Conservation (phyloP, 2,888 invertebrate genomes). For the Leptothorax acervorum region DNA sequence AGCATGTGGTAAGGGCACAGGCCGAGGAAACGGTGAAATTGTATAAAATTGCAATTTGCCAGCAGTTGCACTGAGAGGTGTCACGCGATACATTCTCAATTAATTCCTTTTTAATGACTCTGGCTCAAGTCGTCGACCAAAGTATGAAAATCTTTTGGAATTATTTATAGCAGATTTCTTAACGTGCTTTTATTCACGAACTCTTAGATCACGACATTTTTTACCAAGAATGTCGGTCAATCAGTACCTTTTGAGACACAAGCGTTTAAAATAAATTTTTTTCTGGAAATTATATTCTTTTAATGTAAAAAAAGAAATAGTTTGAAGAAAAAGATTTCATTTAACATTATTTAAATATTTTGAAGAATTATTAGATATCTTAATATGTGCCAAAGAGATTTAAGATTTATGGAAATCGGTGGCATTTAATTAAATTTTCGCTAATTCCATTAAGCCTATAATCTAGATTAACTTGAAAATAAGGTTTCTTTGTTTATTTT, state of each 20-base stretch:
- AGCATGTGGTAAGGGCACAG: neutral
- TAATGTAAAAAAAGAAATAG: neutral
- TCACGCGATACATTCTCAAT: constrained; percentile 8
- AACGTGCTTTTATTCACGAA: neutral
- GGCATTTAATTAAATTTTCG: neutral
- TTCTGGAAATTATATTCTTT: neutral
- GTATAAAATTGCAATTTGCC: constrained; percentile 11
- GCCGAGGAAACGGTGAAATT: neutral
- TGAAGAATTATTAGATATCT: neutral
- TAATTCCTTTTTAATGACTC: constrained; percentile 13
- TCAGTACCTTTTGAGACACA: neutral
- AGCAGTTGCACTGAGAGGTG: neutral
- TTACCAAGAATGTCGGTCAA: neutral
- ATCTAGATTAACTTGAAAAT: neutral
- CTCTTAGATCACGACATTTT: neutral
- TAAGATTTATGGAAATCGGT: neutral
- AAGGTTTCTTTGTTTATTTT: neutral
- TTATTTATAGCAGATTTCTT: neutral
- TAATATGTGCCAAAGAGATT: neutral
- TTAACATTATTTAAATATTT: neutral
- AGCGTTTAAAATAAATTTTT: neutral
- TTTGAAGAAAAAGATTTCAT: neutral
- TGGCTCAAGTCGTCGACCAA: neutral
- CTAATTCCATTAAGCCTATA: neutral
- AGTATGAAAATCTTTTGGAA: neutral